Evolutionary conservation across 1,140 invertebrate genomes (phyloP).

Genomic region (Lepidostoma basale): DNA sequence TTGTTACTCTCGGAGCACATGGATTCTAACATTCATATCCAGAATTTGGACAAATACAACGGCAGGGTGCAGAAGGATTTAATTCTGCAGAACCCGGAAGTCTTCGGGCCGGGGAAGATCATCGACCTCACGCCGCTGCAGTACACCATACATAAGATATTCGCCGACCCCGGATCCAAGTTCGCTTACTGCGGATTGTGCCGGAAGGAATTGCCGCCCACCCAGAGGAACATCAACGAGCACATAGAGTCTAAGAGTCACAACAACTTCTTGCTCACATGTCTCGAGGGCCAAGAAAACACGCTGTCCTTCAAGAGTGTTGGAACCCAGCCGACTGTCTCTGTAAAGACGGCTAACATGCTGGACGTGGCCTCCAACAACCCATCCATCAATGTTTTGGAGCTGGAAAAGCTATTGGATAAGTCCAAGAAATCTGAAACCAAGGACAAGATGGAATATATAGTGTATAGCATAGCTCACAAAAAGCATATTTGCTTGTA

Average conservation of each 20-base stretch:
- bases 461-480: no score
- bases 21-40: constrained; percentile 7
- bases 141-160: constrained; percentile 38
- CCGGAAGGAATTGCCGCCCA: constrained; percentile 32
- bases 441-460: no score
- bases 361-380: not conserved
- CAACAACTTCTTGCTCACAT: constrained; percentile 32
- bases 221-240: constrained; percentile 35
- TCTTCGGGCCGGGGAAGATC: constrained; percentile 26
- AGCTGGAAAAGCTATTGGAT: constrained; percentile 21
- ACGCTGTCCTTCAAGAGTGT: not conserved
- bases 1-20: constrained; percentile 24
- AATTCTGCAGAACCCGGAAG: constrained; percentile 34
- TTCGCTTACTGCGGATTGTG: constrained; percentile 41
- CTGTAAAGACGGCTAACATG: not conserved
- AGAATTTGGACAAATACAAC: constrained; percentile 32
- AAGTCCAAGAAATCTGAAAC: no score
- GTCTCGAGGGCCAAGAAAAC: not conserved
- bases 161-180: constrained; percentile 39
- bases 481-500: no score
- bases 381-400: constrained; percentile 18
- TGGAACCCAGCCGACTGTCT: not conserved
- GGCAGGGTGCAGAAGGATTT: constrained; percentile 21
- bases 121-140: constrained; percentile 31
- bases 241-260: constrained; percentile 33